Evolutionary conservation across 2,888 invertebrate genomes (phyloP).

Genomic region (Sarcophaga caerulescens): DNA sequence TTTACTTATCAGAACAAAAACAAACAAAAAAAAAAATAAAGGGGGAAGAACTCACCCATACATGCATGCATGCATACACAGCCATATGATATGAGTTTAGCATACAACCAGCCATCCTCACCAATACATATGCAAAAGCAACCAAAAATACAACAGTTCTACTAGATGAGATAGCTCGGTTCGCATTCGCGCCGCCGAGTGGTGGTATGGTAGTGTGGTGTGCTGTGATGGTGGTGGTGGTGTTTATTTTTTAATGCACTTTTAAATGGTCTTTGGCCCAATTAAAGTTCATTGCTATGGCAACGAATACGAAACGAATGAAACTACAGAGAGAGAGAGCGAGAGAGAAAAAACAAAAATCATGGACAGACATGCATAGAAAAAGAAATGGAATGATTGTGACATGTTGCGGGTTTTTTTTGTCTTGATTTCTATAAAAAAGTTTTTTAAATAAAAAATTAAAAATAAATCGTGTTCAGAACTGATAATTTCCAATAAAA

Average conservation of each 20-base stretch:
- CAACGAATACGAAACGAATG: slow-evolving; percentile 59
- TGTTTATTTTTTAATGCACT: slow-evolving; percentile 63
- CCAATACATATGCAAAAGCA: slow-evolving; percentile 3
- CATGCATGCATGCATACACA: slow-evolving; percentile 3
- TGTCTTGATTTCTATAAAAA: background rate
- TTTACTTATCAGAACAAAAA: slow-evolving; percentile 33
- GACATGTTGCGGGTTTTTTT: slow-evolving; percentile 40
- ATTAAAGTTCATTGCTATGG: slow-evolving; percentile 76
- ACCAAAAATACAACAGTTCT: background rate
- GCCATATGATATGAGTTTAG: background rate
- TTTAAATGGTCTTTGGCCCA: slow-evolving; percentile 74
- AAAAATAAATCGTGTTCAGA: background rate
- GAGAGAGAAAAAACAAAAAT: background rate
- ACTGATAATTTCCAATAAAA: slow-evolving; percentile 19
- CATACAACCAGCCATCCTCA: slow-evolving; percentile 1
- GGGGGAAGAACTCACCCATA: slow-evolving; percentile 56
- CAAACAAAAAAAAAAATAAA: slow-evolving; percentile 50
- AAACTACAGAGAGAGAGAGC: slow-evolving; percentile 41
- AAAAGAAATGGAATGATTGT: slow-evolving; percentile 50
- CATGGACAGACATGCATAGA: slow-evolving; percentile 17
- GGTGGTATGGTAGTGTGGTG: background rate
- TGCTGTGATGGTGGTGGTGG: slow-evolving; percentile 51
- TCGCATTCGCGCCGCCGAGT: background rate
- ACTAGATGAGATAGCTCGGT: background rate
- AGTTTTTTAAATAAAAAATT: background rate